Conservation (phyloP, 2,113 vertebrate genomes). For the Aythya baeri region DNA sequence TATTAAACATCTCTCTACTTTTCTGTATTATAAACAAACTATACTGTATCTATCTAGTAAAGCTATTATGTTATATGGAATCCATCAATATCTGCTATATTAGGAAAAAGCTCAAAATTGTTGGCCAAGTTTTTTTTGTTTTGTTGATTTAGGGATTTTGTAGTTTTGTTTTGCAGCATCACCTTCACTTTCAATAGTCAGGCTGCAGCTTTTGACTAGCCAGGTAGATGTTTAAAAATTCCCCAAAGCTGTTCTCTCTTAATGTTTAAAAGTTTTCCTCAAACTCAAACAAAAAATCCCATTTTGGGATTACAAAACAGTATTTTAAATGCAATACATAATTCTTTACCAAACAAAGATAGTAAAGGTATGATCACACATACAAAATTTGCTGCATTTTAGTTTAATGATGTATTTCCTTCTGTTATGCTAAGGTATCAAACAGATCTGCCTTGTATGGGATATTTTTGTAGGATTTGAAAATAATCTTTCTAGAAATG, state of each 20-base stretch:
- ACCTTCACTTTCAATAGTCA: neutral
- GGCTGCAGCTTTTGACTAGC: neutral
- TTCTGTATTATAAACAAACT: neutral
- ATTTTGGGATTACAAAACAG: neutral
- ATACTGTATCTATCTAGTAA: neutral
- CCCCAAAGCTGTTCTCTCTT: neutral
- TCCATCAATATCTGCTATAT: neutral
- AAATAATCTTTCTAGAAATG: neutral
- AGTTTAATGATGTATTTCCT: neutral
- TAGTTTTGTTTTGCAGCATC: neutral
- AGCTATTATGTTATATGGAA: neutral
- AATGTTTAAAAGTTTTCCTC: neutral
- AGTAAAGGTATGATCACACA: neutral
- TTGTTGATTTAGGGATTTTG: neutral
- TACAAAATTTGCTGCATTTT: neutral
- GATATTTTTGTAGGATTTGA: neutral
- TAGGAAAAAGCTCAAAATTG: neutral
- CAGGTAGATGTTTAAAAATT: neutral
- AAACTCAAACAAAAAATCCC: neutral
- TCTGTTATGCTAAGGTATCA: neutral
- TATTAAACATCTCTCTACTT: neutral
- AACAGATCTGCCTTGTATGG: neutral
- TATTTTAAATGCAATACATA: neutral
- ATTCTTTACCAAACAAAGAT: neutral
- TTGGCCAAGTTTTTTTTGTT: neutral